Evolutionary conservation across 2,113 vertebrate species (phyloP).

Genomic region (Alexandromys fortis): DNA sequence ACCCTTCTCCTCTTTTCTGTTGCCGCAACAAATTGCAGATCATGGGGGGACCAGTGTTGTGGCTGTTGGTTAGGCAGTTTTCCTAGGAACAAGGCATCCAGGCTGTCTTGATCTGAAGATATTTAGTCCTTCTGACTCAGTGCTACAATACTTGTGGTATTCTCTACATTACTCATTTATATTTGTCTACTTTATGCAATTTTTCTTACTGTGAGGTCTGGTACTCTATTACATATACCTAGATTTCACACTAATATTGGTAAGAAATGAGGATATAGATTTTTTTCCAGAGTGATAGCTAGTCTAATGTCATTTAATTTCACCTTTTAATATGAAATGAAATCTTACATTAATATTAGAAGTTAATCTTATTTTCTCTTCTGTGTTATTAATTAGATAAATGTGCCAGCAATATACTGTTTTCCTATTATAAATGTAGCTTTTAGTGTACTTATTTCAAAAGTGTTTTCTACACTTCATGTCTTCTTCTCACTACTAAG

Average conservation of each 20-base stretch:
- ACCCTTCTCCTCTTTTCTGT: not conserved
- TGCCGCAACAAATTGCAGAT: not conserved
- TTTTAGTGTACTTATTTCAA: not conserved
- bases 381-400: not conserved
- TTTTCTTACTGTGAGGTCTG: not conserved
- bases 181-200: not conserved
- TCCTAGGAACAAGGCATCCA: not conserved
- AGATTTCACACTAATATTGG: not conserved
- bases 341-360: slow-evolving; percentile 13
- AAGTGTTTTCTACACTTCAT: not conserved
- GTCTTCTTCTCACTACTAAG: not conserved
- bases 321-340: not conserved
- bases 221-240: not conserved
- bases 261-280: not conserved
- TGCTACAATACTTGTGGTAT: not conserved
- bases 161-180: not conserved
- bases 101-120: not conserved
- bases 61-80: not conserved
- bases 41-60: not conserved
- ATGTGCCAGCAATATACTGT: not conserved
- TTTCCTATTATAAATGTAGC: not conserved
- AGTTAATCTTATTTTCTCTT: not conserved
- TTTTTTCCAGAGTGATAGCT: not conserved
- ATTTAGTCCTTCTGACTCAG: not conserved
- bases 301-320: not conserved